Evolutionary conservation across 2,797 vertebrate genomes (phyloP), one percentile per base, ranked within the genome.

Genomic region (Malurus splendens): DNA sequence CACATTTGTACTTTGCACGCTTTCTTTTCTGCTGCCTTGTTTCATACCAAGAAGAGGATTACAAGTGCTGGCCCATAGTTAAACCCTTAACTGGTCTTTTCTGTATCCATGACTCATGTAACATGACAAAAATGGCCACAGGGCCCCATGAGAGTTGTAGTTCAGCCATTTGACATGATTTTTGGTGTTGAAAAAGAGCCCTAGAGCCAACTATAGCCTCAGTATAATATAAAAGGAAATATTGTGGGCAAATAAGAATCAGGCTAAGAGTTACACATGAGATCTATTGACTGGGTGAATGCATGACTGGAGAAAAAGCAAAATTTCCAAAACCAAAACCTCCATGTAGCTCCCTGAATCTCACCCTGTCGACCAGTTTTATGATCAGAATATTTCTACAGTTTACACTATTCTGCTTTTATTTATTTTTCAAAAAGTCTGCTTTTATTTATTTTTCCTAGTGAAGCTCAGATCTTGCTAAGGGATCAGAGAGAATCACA

Each of bases 361-460:
- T 71, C 33, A 32, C 18, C 22, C 5, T 30, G 10, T 18, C n/a
- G 45, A 30, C 6, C 41, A 71, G 4, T 36, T 91, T 75, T 76
- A 57, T 2, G 10, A n/a, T n/a, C 16, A 67, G 28, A 65, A 70
- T 55, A 57, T 27, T 56, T 12, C 15, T 33, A 9, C 5, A 18
- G 10, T 48, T 88, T 50, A 45, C 16, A 50, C 6, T 47, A 44
- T 7, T 62, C 45, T 60, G 12, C 6, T 68, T 87, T 71, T 73
- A 61, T 30, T 90, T 85, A 28, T 75, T 80, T 91, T 90, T 65
- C 33, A 77, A 33, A 50, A 54, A 82, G 6, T 52, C 45, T 60
- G 12, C 6, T 68, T 87, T 71, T 76, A 61, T 30, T 90, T 85
- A 28, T 75, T 80, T 91, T 90, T 83, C 33, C 41, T 55, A 54